phyloP scores from a whole-genome alignment of 2,888 invertebrate species.

The Ganaspis brasiliensis region DNA sequence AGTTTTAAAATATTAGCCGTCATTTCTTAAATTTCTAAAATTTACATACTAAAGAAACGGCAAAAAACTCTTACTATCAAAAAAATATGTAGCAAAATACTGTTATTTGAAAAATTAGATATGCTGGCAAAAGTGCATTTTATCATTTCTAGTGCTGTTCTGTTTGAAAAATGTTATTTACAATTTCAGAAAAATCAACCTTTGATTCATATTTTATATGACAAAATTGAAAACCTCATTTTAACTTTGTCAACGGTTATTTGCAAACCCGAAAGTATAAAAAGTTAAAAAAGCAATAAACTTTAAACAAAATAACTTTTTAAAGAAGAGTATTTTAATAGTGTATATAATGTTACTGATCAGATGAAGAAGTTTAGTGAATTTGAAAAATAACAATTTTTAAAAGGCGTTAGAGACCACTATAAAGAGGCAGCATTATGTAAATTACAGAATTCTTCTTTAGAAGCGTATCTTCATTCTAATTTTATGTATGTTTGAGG shows the following conservation, averaged over 20 bases:
- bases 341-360: neutral
- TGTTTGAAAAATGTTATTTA: neutral
- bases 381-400: conserved; percentile 6
- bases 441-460: neutral
- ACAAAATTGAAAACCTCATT: neutral
- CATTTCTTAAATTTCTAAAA: too few species aligned
- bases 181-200: neutral
- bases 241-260: neutral
- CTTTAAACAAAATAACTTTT: neutral
- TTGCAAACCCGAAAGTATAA: neutral
- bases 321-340: neutral
- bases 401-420: neutral
- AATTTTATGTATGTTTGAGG: neutral
- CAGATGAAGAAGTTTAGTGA: conserved; percentile 4
- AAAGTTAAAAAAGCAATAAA: neutral
- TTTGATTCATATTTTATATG: neutral
- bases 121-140: too few species aligned
- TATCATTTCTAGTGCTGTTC: too few species aligned
- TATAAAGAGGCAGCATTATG: neutral
- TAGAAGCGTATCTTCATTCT: neutral
- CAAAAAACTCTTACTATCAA: too few species aligned
- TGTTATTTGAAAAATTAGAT: too few species aligned
- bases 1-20: too few species aligned
- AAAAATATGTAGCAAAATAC: too few species aligned
- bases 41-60: too few species aligned